These are phyloP conservation scores for Eutrigla gurnardus DNA, from an alignment of 2,797 vertebrate species.

Conservation along the genomic window DNA sequence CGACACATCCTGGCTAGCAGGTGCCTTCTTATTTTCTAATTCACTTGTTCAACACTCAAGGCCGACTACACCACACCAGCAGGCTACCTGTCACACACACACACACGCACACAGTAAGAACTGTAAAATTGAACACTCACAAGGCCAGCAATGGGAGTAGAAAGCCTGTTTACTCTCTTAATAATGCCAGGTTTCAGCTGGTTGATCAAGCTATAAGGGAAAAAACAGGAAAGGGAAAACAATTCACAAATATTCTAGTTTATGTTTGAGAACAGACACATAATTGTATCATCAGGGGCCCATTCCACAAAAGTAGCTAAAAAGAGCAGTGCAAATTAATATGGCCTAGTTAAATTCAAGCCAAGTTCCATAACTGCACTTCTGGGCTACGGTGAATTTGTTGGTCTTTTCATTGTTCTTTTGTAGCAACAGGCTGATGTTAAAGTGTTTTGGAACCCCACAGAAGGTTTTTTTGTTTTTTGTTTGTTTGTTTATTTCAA, in stretches of 20 bases:
- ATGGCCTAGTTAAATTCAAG: neutral
- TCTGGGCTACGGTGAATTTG: neutral
- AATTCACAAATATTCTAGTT: neutral
- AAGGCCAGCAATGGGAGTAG: conserved; percentile 96
- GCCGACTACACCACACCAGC: neutral
- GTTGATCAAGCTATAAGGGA: conserved; percentile 89
- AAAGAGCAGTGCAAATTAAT: neutral
- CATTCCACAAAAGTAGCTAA: neutral
- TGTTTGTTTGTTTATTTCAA: too few species aligned
- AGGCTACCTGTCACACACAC: neutral
- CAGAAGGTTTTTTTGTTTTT: too few species aligned
- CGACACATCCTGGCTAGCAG: conserved; percentile 57
- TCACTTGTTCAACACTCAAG: neutral
- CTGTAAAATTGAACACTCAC: conserved; percentile 84
- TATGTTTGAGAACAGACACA: neutral
- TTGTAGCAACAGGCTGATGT: neutral
- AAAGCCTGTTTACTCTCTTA: conserved; percentile 92
- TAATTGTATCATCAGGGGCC: neutral
- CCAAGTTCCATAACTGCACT: neutral
- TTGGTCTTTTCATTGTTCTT: neutral
- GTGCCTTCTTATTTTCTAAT: conserved; percentile 17
- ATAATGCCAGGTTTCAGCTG: conserved; percentile 92
- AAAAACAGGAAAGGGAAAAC: neutral
- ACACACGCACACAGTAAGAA: neutral
- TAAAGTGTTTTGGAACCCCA: too few species aligned